Conservation (phyloP, 2,888 invertebrate species). For the Acanthosepion esculentum region DNA sequence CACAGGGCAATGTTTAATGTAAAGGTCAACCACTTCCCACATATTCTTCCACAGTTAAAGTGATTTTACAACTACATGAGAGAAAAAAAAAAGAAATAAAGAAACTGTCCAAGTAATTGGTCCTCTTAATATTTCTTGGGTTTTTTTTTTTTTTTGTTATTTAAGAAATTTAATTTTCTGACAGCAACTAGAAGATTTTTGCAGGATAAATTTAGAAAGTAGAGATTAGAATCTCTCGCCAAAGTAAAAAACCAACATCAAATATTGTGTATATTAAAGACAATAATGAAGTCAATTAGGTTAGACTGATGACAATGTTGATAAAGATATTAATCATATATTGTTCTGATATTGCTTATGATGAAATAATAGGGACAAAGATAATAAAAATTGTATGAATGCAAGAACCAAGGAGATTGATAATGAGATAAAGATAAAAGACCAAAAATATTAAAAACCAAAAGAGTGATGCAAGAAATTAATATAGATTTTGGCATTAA, state of each 20-base stretch:
- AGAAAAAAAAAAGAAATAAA: background rate
- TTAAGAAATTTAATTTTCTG: too few relatives aligned
- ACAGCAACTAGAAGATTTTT: too few relatives aligned
- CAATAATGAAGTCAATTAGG: too few relatives aligned
- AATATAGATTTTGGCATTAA: background rate
- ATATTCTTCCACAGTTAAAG: background rate
- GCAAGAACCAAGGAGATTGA: background rate
- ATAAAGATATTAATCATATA: too few relatives aligned
- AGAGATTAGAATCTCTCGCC: too few relatives aligned
- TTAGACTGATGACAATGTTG: too few relatives aligned
- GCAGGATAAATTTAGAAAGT: too few relatives aligned
- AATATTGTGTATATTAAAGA: too few relatives aligned
- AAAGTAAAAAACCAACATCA: too few relatives aligned
- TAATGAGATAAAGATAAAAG: background rate
- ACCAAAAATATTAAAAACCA: background rate
- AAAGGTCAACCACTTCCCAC: slow-evolving; percentile 4
- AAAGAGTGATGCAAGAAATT: background rate
- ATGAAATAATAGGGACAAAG: background rate
- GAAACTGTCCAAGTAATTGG: background rate
- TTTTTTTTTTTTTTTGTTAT: background rate
- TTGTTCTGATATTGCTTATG: too few relatives aligned
- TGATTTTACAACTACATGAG: background rate
- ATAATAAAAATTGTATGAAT: background rate
- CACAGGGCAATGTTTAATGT: background rate
- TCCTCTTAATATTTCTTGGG: background rate